phyloP scores from a whole-genome alignment of 2,888 invertebrate species.

The Caenorhabditis sp. region DNA sequence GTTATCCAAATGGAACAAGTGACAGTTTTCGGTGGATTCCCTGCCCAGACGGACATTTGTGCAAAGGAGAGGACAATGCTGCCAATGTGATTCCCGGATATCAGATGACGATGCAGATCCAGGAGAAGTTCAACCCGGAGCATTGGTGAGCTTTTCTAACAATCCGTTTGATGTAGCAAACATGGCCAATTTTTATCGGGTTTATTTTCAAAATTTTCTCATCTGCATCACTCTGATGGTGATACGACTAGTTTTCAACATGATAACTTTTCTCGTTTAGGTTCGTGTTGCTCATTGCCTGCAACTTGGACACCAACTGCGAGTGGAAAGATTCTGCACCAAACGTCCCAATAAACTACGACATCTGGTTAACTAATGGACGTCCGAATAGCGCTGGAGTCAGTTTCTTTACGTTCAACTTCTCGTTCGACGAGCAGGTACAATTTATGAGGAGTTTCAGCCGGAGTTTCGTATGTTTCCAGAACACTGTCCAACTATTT shows the following conservation, averaged over 20 bases:
- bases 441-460: not conserved
- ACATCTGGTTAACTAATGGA: constrained; percentile 97
- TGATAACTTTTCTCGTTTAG: too few species aligned
- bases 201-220: too few species aligned
- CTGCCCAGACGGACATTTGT: constrained; percentile 71
- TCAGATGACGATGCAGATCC: constrained; percentile 95
- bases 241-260: too few species aligned
- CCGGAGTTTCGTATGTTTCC: constrained; percentile 6
- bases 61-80: constrained; percentile 89
- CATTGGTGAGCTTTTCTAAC: constrained; percentile 83
- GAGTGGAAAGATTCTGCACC: constrained; percentile 87
- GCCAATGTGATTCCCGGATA: constrained; percentile 91
- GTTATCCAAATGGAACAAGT: constrained; percentile 73
- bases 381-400: constrained; percentile 90
- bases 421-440: constrained; percentile 92
- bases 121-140: constrained; percentile 93
- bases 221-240: too few species aligned
- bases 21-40: constrained; percentile 78
- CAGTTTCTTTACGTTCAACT: constrained; percentile 94
- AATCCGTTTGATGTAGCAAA: not conserved
- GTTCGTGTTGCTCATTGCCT: constrained; percentile 94
- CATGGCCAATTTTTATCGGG: too few species aligned
- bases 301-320: constrained; percentile 89
- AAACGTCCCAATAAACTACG: constrained; percentile 88
- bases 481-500: constrained; percentile 92